Evolutionary conservation across 53 echinoderm and acorn worm genomes (phyloP), one percentile per base, ranked within the genome.

Genomic region (Astropecten irregularis): DNA sequence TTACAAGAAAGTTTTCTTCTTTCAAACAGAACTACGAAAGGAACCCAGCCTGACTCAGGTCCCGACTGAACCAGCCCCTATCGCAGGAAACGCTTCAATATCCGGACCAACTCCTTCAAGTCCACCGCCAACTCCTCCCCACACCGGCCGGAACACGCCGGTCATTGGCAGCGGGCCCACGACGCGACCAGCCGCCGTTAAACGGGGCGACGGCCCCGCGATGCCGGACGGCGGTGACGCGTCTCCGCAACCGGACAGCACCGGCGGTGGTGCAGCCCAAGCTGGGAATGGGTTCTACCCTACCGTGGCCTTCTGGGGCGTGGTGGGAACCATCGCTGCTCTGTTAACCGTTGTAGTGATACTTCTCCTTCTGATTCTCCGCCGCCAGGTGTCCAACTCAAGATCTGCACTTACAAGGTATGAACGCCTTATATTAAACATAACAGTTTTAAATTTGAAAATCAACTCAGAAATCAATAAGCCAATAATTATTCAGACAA

Each of bases 221-320:
- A 47, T 7, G 38, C 10, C 20, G 3, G 34, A n/a, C 61, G 5
- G 28, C 19, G n/a, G n/a, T n/a, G n/a, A n/a, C n/a, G n/a, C n/a
- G n/a, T n/a, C n/a, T n/a, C 29, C 49, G 61, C 19, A 9, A n/a
- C 40, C 47, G 44, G 31, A 51, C 32, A 25, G 79, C 40, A 28
- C 15, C 79, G 32, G 79, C 46, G 58, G 62, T 46, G 60, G 46
- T 62, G 47, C 46, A 60, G 60, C 47, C 35, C 52, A 21, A 21
- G 62, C 18, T 10, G 62, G 35, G 7, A 62, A 29, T 19, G 79
- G 31, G 21, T 79, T 79, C 79, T 61, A 60, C 18, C 79, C 62
- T 18, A 60, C 79, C 32, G 79, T 47, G 26, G 39, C 79, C 3
- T 79, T 79, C 35, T 79, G 79, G 79, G 79, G 61, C 29, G 79